phyloP scores from a whole-genome alignment of 2,888 invertebrate species.

The Eretmocerus hayati region DNA sequence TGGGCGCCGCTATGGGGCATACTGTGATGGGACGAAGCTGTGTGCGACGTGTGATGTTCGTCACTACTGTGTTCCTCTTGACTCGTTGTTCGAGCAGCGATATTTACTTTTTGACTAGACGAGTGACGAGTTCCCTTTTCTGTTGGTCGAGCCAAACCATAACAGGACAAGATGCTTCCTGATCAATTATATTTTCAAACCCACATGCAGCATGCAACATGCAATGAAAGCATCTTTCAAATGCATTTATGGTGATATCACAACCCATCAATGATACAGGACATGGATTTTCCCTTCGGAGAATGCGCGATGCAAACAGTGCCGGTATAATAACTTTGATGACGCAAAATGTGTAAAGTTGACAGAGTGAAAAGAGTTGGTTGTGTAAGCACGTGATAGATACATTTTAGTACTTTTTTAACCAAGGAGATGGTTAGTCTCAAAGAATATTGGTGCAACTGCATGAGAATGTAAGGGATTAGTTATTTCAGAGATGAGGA shows the following conservation, averaged over 20 bases:
- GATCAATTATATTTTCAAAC: conserved; percentile 30
- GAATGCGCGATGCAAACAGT: too few species aligned
- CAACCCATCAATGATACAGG: background rate
- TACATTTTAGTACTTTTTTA: too few species aligned
- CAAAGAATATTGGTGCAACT: too few species aligned
- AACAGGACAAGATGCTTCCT: conserved; percentile 37
- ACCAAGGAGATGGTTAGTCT: too few species aligned
- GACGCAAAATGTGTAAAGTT: too few species aligned
- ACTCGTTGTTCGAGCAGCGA: conserved; percentile 42
- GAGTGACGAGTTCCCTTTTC: conserved; percentile 39
- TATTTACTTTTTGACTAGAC: conserved; percentile 33
- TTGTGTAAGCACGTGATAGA: too few species aligned
- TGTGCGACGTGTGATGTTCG: conserved; percentile 45
- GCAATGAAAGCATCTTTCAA: conserved; percentile 15
- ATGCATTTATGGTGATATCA: too few species aligned
- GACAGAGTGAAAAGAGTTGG: too few species aligned
- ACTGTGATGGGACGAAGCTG: conserved; percentile 43
- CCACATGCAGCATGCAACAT: conserved; percentile 31
- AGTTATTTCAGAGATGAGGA: too few species aligned
- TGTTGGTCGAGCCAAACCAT: conserved; percentile 35
- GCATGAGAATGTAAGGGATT: too few species aligned
- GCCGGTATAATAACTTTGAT: background rate
- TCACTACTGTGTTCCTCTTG: conserved; percentile 50
- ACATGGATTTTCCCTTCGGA: too few species aligned
- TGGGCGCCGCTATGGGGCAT: conserved; percentile 42